Percentiles rank a stretch among this genome's conserved stretches.
These are phyloP conservation scores for Patagioenas fasciata DNA, from an alignment of 2,113 vertebrate species.

Conservation along the genomic window DNA sequence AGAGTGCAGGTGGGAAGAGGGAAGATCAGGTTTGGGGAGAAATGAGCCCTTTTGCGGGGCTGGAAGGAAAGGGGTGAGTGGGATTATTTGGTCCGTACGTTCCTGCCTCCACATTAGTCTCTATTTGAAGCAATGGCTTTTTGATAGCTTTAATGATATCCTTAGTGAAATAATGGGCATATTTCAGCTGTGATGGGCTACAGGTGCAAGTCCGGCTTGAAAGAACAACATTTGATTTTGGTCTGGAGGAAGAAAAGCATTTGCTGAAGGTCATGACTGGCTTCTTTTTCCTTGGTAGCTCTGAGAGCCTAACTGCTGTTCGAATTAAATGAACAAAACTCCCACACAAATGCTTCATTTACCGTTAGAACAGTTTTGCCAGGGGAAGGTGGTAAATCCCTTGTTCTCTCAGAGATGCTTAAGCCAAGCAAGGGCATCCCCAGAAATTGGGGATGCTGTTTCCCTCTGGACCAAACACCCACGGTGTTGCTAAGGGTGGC, in stretches of 20 bases:
- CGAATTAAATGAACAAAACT: neutral
- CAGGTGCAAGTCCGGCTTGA: neutral
- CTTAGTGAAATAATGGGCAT: fast-evolving
- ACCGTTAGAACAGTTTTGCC: neutral
- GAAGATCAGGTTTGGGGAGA: neutral
- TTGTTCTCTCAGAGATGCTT: fast-evolving
- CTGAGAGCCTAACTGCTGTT: fast-evolving
- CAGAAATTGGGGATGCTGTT: neutral
- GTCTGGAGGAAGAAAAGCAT: fast-evolving
- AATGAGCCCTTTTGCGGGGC: neutral
- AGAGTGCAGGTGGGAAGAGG: fast-evolving
- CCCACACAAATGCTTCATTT: fast-evolving
- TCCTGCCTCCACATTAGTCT: fast-evolving
- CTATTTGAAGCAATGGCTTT: neutral
- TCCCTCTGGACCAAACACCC: too few species aligned
- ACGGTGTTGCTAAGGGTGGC: neutral
- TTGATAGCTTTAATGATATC: too few species aligned
- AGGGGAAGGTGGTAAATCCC: neutral
- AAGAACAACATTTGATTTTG: neutral
- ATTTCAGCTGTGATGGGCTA: neutral
- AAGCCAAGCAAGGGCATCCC: neutral
- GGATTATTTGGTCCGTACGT: fast-evolving
- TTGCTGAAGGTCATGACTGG: fast-evolving
- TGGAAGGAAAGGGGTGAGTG: fast-evolving
- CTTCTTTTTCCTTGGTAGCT: neutral